phyloP scores from a whole-genome alignment of 2,797 vertebrate species.

The Periparus ater region DNA sequence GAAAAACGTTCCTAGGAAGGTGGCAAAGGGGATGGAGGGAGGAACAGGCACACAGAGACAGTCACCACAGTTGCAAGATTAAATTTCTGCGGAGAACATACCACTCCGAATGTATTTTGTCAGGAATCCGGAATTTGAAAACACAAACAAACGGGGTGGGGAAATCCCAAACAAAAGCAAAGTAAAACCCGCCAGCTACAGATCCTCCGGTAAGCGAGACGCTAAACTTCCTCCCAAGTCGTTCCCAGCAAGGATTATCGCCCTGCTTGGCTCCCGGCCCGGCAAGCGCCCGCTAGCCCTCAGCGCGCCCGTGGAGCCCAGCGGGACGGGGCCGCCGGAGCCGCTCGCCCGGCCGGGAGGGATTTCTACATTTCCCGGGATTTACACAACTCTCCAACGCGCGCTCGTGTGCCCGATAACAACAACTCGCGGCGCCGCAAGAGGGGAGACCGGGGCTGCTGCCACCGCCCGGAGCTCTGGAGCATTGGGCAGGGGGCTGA shows the following conservation, averaged over 20 bases:
- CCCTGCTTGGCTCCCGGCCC: background rate
- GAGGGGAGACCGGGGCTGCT: background rate
- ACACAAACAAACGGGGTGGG: background rate
- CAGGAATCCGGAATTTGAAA: background rate
- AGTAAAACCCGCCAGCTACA: background rate
- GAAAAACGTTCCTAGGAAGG: background rate
- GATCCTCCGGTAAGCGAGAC: background rate
- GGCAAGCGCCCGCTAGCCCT: background rate
- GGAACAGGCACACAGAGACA: background rate
- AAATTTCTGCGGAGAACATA: background rate
- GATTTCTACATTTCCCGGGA: background rate
- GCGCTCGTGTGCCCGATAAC: background rate
- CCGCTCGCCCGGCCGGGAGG: no score
- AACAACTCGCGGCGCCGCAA: background rate
- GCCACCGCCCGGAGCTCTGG: background rate
- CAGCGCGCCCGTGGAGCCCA: background rate
- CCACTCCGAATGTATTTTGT: background rate
- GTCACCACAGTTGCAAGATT: background rate
- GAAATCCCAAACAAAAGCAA: background rate
- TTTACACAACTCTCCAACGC: background rate
- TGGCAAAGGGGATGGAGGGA: background rate
- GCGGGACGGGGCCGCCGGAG: background rate
- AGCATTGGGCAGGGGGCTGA: background rate
- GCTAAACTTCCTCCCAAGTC: background rate
- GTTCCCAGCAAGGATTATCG: background rate